Evolutionary conservation across 2,113 vertebrate genomes (phyloP).

Genomic region (Catharus minimus): DNA sequence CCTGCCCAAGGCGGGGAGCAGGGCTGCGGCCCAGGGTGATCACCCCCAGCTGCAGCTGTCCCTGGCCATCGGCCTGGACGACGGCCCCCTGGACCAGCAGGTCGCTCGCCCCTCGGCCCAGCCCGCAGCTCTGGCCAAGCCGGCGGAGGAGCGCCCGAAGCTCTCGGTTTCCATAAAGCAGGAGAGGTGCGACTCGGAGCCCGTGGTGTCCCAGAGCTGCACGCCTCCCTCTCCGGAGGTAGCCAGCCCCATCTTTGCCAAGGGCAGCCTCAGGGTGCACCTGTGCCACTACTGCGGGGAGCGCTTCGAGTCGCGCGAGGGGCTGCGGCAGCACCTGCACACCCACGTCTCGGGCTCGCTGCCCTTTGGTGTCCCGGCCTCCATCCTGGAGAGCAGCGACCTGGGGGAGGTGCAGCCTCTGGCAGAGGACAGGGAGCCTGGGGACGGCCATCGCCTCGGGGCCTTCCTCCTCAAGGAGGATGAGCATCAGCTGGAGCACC

Average conservation of each 20-base stretch:
- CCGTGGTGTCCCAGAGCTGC: slow-evolving; percentile 66
- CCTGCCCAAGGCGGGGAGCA: slow-evolving; percentile 59
- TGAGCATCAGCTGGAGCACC: slow-evolving; percentile 65
- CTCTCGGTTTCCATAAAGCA: slow-evolving; percentile 84
- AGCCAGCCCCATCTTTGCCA: slow-evolving; percentile 68
- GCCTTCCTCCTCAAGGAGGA: slow-evolving; percentile 72
- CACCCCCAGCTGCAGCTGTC: slow-evolving; percentile 82
- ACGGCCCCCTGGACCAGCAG: slow-evolving; percentile 74
- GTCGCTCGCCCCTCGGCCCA: slow-evolving; percentile 60
- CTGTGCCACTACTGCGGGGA: slow-evolving; percentile 93
- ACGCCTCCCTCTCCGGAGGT: slow-evolving; percentile 67
- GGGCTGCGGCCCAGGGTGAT: slow-evolving; percentile 64
- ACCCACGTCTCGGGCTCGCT: slow-evolving; percentile 83
- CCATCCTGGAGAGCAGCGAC: slow-evolving; percentile 81
- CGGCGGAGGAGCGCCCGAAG: slow-evolving; percentile 77
- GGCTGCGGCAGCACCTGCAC: slow-evolving; percentile 88
- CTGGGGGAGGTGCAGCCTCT: slow-evolving; percentile 80
- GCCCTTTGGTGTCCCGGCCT: slow-evolving; percentile 77
- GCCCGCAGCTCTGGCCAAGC: slow-evolving; percentile 60
- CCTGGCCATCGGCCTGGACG: slow-evolving; percentile 84
- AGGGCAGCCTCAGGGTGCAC: slow-evolving; percentile 75
- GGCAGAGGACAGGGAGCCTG: slow-evolving; percentile 62
- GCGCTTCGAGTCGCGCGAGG: slow-evolving; percentile 83
- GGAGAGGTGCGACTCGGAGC: slow-evolving; percentile 82
- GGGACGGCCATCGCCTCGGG: slow-evolving; percentile 59